Conservation (phyloP, 2,113 vertebrate species). For the Oncorhynchus kisutch region DNA sequence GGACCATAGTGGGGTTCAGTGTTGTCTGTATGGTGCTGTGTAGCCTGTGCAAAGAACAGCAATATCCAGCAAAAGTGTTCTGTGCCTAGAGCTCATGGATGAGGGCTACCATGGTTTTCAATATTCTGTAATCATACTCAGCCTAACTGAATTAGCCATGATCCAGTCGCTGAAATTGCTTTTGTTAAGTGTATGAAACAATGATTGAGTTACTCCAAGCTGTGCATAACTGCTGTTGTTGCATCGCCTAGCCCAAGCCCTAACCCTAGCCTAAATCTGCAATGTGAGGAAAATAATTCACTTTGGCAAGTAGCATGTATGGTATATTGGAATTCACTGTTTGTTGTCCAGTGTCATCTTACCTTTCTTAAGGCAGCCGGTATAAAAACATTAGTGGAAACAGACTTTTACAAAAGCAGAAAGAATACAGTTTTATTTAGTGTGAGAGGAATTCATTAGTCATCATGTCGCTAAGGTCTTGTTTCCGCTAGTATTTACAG, state of each 20-base stretch:
- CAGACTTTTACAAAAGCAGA: constrained; percentile 47
- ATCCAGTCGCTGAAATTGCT: not conserved
- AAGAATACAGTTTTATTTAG: constrained; percentile 73
- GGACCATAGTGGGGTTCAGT: not conserved
- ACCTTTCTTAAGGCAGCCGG: not conserved
- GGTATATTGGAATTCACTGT: not conserved
- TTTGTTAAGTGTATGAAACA: constrained; percentile 10
- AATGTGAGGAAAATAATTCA: not conserved
- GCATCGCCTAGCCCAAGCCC: not conserved
- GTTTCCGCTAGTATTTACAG: constrained; percentile 43
- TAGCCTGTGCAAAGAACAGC: not conserved
- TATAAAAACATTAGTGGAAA: not conserved
- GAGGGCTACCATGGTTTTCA: not conserved
- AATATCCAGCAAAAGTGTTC: not conserved
- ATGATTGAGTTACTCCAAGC: constrained; percentile 13
- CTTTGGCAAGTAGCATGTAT: not conserved
- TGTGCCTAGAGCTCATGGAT: not conserved
- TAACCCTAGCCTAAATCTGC: not conserved
- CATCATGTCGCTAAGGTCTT: constrained; percentile 48
- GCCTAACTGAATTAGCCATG: constrained; percentile 27
- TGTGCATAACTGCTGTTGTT: not conserved
- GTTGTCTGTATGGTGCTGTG: not conserved
- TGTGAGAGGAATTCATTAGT: constrained; percentile 59
- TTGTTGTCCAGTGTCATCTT: not conserved
- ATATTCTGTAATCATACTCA: not conserved